These are phyloP conservation scores for Capromys pilorides DNA, from an alignment of 2,797 vertebrate species.

Conservation along the genomic window DNA sequence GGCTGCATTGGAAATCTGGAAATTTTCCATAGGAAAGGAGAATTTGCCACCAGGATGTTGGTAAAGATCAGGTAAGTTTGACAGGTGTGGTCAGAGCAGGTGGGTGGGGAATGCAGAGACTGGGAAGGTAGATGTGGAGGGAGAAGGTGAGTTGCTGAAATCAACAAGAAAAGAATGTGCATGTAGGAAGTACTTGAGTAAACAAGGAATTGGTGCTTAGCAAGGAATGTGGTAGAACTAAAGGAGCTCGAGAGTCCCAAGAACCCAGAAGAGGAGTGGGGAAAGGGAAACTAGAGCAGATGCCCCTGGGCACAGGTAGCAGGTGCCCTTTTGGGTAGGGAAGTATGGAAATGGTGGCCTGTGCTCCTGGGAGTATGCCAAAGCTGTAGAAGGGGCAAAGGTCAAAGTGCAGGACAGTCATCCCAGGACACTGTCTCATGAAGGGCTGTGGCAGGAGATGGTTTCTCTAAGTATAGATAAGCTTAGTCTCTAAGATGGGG, in stretches of 20 bases:
- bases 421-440: neutral
- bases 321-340: accelerated
- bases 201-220: neutral
- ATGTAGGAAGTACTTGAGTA: accelerated
- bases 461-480: neutral
- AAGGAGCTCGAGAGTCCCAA: accelerated
- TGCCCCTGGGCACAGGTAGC: accelerated
- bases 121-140: accelerated
- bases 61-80: accelerated
- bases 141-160: neutral
- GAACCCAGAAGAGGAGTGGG: neutral
- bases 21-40: neutral
- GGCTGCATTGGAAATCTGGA: neutral
- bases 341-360: neutral
- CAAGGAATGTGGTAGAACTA: accelerated
- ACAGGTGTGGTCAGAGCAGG: neutral
- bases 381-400: neutral
- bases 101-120: accelerated
- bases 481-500: accelerated
- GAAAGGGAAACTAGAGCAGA: too few species aligned
- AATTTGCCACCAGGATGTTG: accelerated
- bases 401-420: neutral
- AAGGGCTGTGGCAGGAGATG: too few species aligned
- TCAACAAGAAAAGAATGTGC: neutral
- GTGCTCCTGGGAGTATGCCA: accelerated